These are phyloP conservation scores for Jordanella pulchra DNA, from an alignment of 2,797 vertebrate genomes.

Conservation along the genomic window DNA sequence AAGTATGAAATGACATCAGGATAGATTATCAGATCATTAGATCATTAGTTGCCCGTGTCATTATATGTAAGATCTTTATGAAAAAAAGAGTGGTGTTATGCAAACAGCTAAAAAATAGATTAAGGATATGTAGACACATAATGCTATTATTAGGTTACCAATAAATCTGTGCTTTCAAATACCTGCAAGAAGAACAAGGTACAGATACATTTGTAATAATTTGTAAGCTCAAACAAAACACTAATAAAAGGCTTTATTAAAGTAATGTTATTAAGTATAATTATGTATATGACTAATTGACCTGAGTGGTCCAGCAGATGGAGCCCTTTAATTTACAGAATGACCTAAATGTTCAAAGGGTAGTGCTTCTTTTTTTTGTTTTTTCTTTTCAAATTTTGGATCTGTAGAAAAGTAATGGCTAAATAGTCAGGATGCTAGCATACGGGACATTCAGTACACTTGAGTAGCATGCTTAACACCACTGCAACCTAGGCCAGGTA, in stretches of 20 bases:
- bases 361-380: neutral
- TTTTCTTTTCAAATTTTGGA: neutral
- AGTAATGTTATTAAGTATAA: neutral
- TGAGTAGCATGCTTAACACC: neutral
- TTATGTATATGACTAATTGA: slow-evolving; percentile 1
- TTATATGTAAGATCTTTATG: slow-evolving; percentile 18
- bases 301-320: slow-evolving; percentile 37
- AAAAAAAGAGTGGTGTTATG: slow-evolving; percentile 26
- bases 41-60: slow-evolving; percentile 36
- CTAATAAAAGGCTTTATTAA: neutral
- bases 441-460: neutral
- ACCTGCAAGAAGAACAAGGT: neutral
- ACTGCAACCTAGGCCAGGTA: too few species aligned
- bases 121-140: neutral
- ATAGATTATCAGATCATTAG: too few species aligned
- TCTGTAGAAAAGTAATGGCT: neutral
- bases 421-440: too few species aligned
- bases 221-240: neutral
- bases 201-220: neutral
- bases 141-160: neutral
- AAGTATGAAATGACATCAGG: slow-evolving; percentile 32
- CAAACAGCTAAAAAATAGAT: slow-evolving; percentile 2
- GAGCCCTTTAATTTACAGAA: slow-evolving; percentile 26
- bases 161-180: neutral
- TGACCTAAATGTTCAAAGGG: neutral